Evolutionary conservation across 2,888 invertebrate species (phyloP).

Genomic region (Ormyrus rosae): DNA sequence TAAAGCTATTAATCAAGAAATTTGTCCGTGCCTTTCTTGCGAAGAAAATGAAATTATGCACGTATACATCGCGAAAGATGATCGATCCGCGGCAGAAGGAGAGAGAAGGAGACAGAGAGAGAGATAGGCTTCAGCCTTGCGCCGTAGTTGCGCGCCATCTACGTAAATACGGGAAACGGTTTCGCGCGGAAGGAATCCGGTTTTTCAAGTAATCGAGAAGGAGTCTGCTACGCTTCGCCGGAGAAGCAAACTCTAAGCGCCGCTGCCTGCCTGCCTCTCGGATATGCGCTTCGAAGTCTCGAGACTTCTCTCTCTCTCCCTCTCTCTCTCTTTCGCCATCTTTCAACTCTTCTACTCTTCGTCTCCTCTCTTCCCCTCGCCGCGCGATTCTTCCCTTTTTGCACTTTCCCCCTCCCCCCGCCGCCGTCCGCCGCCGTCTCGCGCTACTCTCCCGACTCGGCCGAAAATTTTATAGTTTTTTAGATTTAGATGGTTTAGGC

Average conservation of each 20-base stretch:
- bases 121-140: background rate
- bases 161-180: conserved; percentile 72
- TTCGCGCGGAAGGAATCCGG: conserved; percentile 72
- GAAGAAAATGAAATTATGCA: background rate
- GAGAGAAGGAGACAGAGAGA: background rate
- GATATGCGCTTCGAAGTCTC: conserved; percentile 53
- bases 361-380: conserved; percentile 54
- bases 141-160: conserved; percentile 56
- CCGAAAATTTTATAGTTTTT: conserved; percentile 48
- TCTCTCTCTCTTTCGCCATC: conserved; percentile 53
- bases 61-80: conserved; percentile 23
- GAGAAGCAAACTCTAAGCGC: conserved; percentile 45
- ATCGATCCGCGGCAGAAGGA: conserved; percentile 31
- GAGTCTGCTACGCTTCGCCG: conserved; percentile 54
- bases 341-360: conserved; percentile 58
- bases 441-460: background rate
- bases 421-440: background rate
- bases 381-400: too few relatives aligned
- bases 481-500: conserved; percentile 26
- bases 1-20: too few relatives aligned
- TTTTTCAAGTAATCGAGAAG: conserved; percentile 73
- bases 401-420: conserved; percentile 60
- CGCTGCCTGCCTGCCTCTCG: conserved; percentile 2
- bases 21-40: too few relatives aligned
- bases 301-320: conserved; percentile 52